Conservation (phyloP, 2,888 invertebrate genomes). For the Ophonus ardosiacus region DNA sequence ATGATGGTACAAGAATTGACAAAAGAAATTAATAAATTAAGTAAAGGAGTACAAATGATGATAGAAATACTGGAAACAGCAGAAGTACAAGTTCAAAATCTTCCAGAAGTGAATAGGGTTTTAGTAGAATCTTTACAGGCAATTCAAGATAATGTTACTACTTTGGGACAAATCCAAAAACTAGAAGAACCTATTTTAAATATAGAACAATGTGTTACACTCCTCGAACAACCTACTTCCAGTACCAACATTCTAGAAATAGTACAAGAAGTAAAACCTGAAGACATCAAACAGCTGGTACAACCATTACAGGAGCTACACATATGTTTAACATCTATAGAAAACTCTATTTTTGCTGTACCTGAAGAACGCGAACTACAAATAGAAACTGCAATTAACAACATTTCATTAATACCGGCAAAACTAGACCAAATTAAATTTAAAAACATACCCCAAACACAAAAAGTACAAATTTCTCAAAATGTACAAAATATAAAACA, state of each 20-base stretch:
- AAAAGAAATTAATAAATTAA: constrained; percentile 11
- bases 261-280: neutral
- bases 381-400: neutral
- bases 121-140: constrained; percentile 31
- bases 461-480: constrained; percentile 1
- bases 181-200: constrained; percentile 40
- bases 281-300: constrained; percentile 10
- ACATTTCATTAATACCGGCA: neutral
- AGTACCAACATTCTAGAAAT: constrained; percentile 5
- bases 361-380: neutral
- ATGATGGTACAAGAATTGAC: neutral
- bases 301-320: constrained; percentile 41
- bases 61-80: constrained; percentile 20
- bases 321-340: constrained; percentile 10
- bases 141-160: constrained; percentile 13
- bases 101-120: neutral
- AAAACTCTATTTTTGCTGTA: neutral
- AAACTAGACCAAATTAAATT: constrained; percentile 15
- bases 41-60: neutral
- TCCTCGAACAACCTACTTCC: neutral
- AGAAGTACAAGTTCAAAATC: neutral
- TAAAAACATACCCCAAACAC: neutral
- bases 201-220: constrained; percentile 34
- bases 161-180: neutral
- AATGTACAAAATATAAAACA: neutral